Percentiles rank a stretch among this genome's conserved stretches.
Conservation (phyloP, 2,113 vertebrate genomes). For the Ramphastos sulfuratus region DNA sequence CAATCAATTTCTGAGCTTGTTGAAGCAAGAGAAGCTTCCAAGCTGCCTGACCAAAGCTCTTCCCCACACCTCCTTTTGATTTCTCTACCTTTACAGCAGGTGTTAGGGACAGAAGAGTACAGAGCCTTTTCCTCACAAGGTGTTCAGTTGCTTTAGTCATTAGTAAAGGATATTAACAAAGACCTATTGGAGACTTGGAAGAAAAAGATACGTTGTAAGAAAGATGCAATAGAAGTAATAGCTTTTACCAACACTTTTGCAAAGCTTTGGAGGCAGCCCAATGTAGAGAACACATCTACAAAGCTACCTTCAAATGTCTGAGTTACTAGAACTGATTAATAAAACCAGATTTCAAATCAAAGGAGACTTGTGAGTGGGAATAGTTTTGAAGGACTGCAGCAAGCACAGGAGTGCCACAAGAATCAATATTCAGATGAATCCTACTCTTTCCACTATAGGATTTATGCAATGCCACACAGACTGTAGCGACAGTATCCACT, state of each 20-base stretch:
- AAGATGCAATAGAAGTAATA: not conserved
- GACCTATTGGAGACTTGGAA: not conserved
- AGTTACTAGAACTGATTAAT: not conserved
- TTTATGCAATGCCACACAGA: not conserved
- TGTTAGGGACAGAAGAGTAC: not conserved
- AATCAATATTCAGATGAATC: not conserved
- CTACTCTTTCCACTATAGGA: not conserved
- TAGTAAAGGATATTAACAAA: not conserved
- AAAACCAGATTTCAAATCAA: slow-evolving; percentile 22
- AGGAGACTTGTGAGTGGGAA: not conserved
- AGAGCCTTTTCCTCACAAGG: not conserved
- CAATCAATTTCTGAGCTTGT: not conserved
- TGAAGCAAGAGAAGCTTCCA: not conserved
- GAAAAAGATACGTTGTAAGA: not conserved
- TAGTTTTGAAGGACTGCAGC: not conserved
- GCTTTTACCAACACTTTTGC: not conserved
- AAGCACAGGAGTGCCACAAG: not conserved
- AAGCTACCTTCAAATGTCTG: not conserved
- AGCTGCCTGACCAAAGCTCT: not conserved
- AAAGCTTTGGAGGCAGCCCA: not conserved
- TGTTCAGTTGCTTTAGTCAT: not conserved
- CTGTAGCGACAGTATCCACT: not conserved
- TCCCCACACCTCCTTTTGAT: not conserved
- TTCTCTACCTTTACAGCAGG: not conserved
- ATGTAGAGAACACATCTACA: not conserved